Evolutionary conservation across 2,888 invertebrate species (phyloP), one percentile per base, ranked within the genome.

Genomic region (Dione juno): DNA sequence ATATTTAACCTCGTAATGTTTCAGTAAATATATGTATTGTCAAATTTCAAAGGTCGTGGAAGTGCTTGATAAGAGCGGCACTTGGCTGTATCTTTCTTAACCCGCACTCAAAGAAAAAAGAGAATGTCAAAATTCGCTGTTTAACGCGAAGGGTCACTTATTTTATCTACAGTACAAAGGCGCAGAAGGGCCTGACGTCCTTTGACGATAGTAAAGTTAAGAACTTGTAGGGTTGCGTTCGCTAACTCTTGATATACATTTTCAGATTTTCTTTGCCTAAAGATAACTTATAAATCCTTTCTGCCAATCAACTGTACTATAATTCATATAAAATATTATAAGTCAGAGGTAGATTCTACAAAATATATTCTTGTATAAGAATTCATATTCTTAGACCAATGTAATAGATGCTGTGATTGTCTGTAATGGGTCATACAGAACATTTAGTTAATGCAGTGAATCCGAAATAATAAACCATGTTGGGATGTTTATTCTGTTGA

Each of bases 91-190:
- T 67, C 59, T 59, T 35, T 19, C 40, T 59, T 54, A 59, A 16
- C 50, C 61, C 43, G 35, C 61, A 61, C 63, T 68, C 68, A 63
- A 68, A 68, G 53, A 21, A 45, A 63, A 67, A 63, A 68, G 63
- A 63, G 53, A 68, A 68, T 68, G 68, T 68, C 68, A 68, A 68
- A 68, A 63, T 54, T 63, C 61, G 43, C 37, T 63, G 63, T 63
- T 68, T 68, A 63, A 63, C 68, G 68, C 63, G 35, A 63, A 68
- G 68, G 68, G 68, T 68, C 68, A 68, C 68, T 68, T 45, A 43
- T 63, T 63, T 54, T 52, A 59, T 67, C 67, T 61, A 35, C 59
- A 43, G 41, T 28, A 67, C 67, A 67, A 67, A 67, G 67, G 59
- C 50, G 59, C 21, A 14, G 66, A 45, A 59, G 61, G 45, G 43